A percentile compares a stretch with the other conserved stretches of the same genome.
Conservation (phyloP, 2,888 invertebrate species). For the Chymomyza procnemis region DNA sequence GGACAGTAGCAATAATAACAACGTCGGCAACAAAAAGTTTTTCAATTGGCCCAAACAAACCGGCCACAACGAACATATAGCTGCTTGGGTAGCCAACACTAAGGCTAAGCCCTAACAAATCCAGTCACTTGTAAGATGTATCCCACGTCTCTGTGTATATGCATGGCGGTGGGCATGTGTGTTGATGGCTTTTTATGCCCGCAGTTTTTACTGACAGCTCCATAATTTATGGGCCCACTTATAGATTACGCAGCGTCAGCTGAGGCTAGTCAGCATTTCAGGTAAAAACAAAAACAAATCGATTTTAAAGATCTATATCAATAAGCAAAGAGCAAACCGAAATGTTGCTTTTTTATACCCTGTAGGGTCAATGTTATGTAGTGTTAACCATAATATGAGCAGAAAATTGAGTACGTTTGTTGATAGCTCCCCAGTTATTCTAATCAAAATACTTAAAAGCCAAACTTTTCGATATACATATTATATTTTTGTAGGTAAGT, state of each 20-base stretch:
- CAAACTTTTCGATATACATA: no score
- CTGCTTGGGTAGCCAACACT: neutral
- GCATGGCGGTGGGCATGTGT: constrained; percentile 14
- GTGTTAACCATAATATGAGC: no score
- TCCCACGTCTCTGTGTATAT: constrained; percentile 12
- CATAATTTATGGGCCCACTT: constrained; percentile 69
- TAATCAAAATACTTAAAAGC: no score
- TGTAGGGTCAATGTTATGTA: no score
- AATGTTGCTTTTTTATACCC: constrained; percentile 5
- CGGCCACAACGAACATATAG: neutral
- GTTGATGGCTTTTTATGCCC: constrained; percentile 31
- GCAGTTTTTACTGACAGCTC: constrained; percentile 58
- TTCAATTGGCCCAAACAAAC: constrained; percentile 48
- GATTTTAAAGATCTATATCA: constrained; percentile 44
- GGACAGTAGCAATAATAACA: neutral
- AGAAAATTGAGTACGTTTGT: no score
- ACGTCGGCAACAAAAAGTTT: constrained; percentile 27
- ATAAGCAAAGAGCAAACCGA: constrained; percentile 9
- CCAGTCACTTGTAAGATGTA: constrained; percentile 40
- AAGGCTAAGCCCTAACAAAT: constrained; percentile 22
- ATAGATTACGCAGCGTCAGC: constrained; percentile 49
- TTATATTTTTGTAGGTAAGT: no score
- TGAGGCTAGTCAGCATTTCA: constrained; percentile 7
- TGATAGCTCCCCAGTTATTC: no score
- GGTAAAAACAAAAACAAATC: neutral